Conservation (phyloP, 2,113 vertebrate species). For the Lepisosteus oculatus region DNA sequence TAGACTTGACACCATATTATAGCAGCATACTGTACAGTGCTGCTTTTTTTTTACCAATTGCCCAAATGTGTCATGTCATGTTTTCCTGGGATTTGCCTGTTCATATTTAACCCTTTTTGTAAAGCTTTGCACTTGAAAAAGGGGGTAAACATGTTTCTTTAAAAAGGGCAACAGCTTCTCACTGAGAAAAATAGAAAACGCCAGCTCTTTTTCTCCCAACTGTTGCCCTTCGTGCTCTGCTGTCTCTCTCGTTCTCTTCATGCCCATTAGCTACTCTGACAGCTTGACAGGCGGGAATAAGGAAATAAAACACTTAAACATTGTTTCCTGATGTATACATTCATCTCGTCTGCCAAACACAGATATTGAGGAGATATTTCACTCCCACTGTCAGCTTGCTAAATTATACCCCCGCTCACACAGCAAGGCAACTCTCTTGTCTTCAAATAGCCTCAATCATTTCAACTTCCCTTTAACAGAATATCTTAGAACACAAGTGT, state of each 20-base stretch:
- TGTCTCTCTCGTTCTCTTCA: conserved; percentile 56
- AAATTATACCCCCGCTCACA: conserved; percentile 73
- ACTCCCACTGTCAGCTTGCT: conserved; percentile 76
- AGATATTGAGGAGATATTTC: conserved; percentile 81
- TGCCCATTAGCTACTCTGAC: conserved; percentile 75
- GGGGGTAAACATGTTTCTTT: background rate
- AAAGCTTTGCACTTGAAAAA: background rate
- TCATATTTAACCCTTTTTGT: background rate
- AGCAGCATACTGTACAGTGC: too few relatives aligned
- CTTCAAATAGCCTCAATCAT: conserved; percentile 32
- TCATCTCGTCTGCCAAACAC: conserved; percentile 85
- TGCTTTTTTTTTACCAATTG: too few relatives aligned
- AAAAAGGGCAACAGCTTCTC: too few relatives aligned
- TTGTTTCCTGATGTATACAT: conserved; percentile 81
- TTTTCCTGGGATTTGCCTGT: too few relatives aligned
- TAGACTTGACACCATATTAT: too few relatives aligned
- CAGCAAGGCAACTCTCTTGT: conserved; percentile 32
- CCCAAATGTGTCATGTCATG: too few relatives aligned
- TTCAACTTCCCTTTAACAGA: conserved; percentile 26
- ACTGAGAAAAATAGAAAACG: background rate
- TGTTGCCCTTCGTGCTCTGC: conserved; percentile 37
- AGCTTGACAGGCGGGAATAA: conserved; percentile 75
- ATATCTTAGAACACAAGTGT: conserved; percentile 21
- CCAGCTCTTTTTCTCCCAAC: conserved; percentile 25
- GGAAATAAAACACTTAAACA: conserved; percentile 83